Evolutionary conservation across 53 echinoderm and acorn worm species (phyloP).

Genomic region (Echinarachnius parma): DNA sequence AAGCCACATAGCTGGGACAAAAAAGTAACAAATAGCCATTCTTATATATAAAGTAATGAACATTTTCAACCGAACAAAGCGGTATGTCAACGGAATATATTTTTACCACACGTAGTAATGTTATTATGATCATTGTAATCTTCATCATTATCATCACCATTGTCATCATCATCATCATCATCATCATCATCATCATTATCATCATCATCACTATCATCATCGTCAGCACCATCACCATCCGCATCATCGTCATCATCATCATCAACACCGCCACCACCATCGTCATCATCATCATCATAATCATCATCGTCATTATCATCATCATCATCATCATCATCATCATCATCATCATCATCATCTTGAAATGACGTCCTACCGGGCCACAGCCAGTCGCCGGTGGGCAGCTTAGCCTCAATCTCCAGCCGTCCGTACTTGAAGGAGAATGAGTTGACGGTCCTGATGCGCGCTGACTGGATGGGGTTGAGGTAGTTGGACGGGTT

Average conservation of each 20-base stretch:
- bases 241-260: neutral
- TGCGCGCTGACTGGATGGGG: conserved; percentile 85
- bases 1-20: conserved; percentile 75
- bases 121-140: too few species aligned
- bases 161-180: too few species aligned
- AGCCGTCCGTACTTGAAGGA: conserved; percentile 77
- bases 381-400: conserved; percentile 87
- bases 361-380: conserved; percentile 55
- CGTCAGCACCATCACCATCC: neutral
- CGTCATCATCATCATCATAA: neutral
- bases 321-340: neutral
- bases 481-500: conserved; percentile 53
- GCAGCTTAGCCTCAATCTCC: conserved; percentile 86
- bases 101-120: too few species aligned
- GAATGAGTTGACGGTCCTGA: conserved; percentile 78
- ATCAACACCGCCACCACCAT: neutral
- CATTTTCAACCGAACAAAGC: too few species aligned
- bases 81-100: too few species aligned
- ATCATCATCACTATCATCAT: neutral
- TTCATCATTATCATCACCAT: too few species aligned
- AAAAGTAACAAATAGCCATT: too few species aligned
- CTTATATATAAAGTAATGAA: too few species aligned
- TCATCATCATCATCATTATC: neutral
- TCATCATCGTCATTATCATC: neutral
- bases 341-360: neutral